Evolutionary conservation across 2,888 invertebrate species (phyloP).

Genomic region (Pandemis heparana): DNA sequence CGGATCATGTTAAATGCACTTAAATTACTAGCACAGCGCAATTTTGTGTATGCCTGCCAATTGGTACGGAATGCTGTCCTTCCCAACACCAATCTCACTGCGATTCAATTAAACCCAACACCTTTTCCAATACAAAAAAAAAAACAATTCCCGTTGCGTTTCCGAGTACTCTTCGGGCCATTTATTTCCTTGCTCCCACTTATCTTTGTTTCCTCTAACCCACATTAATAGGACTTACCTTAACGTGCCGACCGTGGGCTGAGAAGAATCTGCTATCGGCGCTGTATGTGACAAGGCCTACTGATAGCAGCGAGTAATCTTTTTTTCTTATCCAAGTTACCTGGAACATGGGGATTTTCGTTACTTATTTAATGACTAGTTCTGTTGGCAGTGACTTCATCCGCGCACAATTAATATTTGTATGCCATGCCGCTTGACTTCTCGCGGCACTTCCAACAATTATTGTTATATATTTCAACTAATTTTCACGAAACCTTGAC

Average conservation of each 20-base stretch:
- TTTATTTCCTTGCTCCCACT: constrained; percentile 30
- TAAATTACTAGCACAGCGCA: no score
- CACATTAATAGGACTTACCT: constrained; percentile 67
- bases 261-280: constrained; percentile 88
- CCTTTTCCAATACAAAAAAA: constrained; percentile 12
- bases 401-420: no score
- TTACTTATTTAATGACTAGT: not conserved
- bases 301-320: constrained; percentile 88
- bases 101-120: not conserved
- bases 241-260: constrained; percentile 85
- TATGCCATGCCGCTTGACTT: no score
- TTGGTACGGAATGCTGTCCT: no score
- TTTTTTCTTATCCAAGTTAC: constrained; percentile 90
- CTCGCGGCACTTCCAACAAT: no score
- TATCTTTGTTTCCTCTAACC: constrained; percentile 34
- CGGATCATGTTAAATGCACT: no score
- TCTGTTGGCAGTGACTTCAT: no score
- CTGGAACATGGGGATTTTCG: constrained; percentile 65
- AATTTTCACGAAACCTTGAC: no score
- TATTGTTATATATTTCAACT: no score
- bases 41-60: no score
- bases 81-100: not conserved
- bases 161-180: constrained; percentile 20
- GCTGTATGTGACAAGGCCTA: constrained; percentile 87
- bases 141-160: constrained; percentile 4